These are phyloP conservation scores for Mormyrops boulengeri DNA, from an alignment of 2,797 vertebrate species.

Conservation along the genomic window DNA sequence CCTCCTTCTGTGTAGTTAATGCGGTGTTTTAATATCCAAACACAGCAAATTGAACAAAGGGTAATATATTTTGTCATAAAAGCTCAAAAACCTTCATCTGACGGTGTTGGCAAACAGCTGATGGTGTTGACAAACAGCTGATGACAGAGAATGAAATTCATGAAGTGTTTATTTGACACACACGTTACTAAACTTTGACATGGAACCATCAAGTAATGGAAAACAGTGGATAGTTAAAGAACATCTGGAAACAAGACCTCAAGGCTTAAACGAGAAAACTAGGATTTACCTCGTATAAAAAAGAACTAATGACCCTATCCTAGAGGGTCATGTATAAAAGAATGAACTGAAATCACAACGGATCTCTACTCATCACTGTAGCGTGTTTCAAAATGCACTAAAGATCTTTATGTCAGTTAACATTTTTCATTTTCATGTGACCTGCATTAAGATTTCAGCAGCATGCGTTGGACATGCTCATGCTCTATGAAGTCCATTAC, in stretches of 20 bases:
- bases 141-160: neutral
- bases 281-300: too few relatives aligned
- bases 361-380: too few relatives aligned
- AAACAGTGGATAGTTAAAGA: too few relatives aligned
- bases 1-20: neutral
- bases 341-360: too few relatives aligned
- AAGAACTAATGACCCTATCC: too few relatives aligned
- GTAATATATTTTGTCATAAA: neutral
- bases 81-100: neutral
- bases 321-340: too few relatives aligned
- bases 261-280: too few relatives aligned
- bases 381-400: neutral
- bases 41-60: neutral
- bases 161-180: neutral
- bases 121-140: too few relatives aligned
- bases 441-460: constrained; percentile 16
- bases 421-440: constrained; percentile 16
- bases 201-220: too few relatives aligned
- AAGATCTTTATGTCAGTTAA: neutral
- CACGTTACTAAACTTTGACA: too few relatives aligned
- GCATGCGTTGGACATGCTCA: constrained; percentile 1
- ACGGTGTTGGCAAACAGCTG: neutral
- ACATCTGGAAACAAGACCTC: too few relatives aligned
- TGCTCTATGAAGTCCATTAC: constrained; percentile 28
- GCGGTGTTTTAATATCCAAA: neutral